phyloP scores from a whole-genome alignment of 2,888 invertebrate genomes.

The Drymonia ruficornis region DNA sequence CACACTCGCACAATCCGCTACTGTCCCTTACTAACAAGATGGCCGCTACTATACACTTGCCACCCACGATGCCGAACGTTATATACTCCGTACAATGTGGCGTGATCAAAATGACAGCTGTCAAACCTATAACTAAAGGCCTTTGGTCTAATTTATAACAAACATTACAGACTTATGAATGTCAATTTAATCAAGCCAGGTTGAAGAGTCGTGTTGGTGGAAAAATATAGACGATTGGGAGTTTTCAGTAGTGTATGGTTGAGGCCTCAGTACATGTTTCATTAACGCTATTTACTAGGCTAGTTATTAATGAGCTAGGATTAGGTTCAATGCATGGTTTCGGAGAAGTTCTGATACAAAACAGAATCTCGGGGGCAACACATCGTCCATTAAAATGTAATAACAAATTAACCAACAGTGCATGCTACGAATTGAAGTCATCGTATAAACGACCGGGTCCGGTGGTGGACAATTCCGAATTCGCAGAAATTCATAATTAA shows the following conservation, averaged over 20 bases:
- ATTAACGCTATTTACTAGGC: slow-evolving; percentile 77
- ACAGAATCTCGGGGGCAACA: slow-evolving; percentile 39
- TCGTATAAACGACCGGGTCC: slow-evolving; percentile 47
- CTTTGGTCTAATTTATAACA: not conserved
- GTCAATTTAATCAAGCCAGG: not conserved
- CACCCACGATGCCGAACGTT: slow-evolving; percentile 34
- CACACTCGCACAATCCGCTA: slow-evolving; percentile 80
- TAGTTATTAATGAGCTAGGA: slow-evolving; percentile 72
- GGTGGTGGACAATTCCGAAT: slow-evolving; percentile 54
- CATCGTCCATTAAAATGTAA: slow-evolving; percentile 60
- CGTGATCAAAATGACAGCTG: slow-evolving; percentile 11
- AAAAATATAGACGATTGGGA: slow-evolving; percentile 21
- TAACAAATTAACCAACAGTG: slow-evolving; percentile 72
- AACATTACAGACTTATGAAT: not conserved
- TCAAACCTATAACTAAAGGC: not conserved
- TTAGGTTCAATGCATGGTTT: slow-evolving; percentile 74
- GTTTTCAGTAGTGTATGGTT: slow-evolving; percentile 58
- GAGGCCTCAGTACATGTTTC: slow-evolving; percentile 66
- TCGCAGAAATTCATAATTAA: slow-evolving; percentile 29
- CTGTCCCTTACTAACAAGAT: slow-evolving; percentile 75
- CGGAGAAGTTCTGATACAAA: slow-evolving; percentile 42
- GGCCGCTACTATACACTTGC: slow-evolving; percentile 65
- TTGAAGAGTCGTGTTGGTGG: slow-evolving; percentile 18
- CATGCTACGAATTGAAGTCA: slow-evolving; percentile 63
- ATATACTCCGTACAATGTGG: slow-evolving; percentile 15